Base-by-base conservation (phyloP, 2,797 vertebrate genomes). In the Thunnus albacares region DNA sequence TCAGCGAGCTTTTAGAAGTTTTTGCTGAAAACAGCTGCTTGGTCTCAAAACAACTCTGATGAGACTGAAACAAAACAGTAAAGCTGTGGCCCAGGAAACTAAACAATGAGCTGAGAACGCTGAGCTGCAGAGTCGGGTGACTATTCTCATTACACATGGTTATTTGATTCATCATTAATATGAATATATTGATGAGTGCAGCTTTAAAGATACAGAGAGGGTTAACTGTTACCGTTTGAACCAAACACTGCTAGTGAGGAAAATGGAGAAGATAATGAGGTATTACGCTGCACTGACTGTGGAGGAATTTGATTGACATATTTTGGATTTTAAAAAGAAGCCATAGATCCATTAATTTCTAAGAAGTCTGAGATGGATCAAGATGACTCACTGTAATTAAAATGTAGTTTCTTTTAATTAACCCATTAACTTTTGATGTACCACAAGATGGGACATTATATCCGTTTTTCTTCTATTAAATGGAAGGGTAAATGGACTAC, bases 221-320 rank as follows among this genome's bases (percentile, higher is more conserved):
- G 45, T 47, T 12, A 0, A n/a, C 43, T 73, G 24, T 43, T 22
- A 24, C 53, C 22, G 59, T 55, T 22, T 9, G 22, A 24, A 24
- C 33, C 33, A 49, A 15, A 4, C 17, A 26, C 17, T 33, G 13
- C n/a, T 59, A 24, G 15, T 51, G 47, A 41, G 18, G n/a, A 60
- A 51, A 47, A 51, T 15, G 14, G 3, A 57, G 30, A 47, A 20
- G n/a, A 77, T 69, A 71, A 77, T 52, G 64, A 89, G 56, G 38
- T 62, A 51, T 68, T 57, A 65, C 58, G 13, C 55, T 53, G 62
- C 45, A 75, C 22, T 60, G 72, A 69, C 59, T 75, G 70, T 55
- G 65, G 6, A 64, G 49, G 35, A 26, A 35, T 33, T 28, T 73
- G 3, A 75, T 38, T 24, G 33, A 61, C 70, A 71, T 80, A 58